Conservation (phyloP, 2,888 invertebrate species). For the Archaeoteleia sp. region DNA sequence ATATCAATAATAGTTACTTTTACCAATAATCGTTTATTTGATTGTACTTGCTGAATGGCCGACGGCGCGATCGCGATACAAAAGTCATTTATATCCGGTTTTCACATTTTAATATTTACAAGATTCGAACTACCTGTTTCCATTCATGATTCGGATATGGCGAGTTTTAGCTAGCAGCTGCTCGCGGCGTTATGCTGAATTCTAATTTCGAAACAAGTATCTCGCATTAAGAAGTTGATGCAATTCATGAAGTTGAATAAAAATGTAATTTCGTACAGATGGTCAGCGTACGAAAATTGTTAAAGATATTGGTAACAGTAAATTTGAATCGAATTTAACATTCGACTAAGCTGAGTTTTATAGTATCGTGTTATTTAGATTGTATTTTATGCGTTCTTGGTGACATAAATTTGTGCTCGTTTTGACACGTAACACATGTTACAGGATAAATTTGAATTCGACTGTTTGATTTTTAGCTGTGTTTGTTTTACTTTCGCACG, state of each 20-base stretch:
- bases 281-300: slow-evolving; percentile 18
- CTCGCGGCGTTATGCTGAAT: slow-evolving; percentile 7
- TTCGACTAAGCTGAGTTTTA: neutral
- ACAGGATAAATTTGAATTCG: no score
- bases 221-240: slow-evolving; percentile 7
- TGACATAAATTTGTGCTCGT: no score
- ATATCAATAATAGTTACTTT: no score
- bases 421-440: no score
- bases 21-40: slow-evolving; percentile 17
- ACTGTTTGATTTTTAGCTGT: no score
- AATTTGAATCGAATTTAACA: neutral
- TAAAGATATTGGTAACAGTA: slow-evolving; percentile 5
- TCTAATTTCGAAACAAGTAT: slow-evolving; percentile 9
- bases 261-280: slow-evolving; percentile 10
- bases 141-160: slow-evolving; percentile 25
- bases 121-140: no score
- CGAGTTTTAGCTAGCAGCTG: slow-evolving; percentile 9
- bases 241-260: slow-evolving; percentile 10
- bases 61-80: no score
- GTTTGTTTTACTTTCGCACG: no score
- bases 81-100: no score
- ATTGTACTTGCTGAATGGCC: no score
- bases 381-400: no score
- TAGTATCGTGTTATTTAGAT: neutral
- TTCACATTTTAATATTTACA: no score